Conservation (phyloP, 2,797 vertebrate genomes). For the Protonibea diacanthus region DNA sequence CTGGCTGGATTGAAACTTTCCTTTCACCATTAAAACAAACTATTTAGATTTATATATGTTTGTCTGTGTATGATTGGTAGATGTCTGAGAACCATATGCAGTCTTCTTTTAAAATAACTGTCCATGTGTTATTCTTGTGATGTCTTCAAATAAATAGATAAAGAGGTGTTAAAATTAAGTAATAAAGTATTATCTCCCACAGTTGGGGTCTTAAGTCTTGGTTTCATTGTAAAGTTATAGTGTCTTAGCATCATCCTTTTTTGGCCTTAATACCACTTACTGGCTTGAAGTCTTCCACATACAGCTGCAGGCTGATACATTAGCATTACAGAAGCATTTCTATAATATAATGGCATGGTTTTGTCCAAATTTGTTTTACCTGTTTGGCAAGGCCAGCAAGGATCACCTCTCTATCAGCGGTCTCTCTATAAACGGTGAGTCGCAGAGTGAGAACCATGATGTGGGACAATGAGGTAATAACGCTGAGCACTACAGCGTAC, state of each 20-base stretch:
- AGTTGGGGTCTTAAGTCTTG: background rate
- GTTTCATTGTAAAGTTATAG: background rate
- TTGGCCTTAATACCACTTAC: background rate
- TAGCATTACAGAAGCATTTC: background rate
- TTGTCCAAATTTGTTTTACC: constrained; percentile 55
- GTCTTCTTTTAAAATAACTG: background rate
- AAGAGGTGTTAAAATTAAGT: too few relatives aligned
- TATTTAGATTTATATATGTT: too few relatives aligned
- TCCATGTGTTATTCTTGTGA: background rate
- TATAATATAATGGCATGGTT: background rate
- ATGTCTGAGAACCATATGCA: too few relatives aligned
- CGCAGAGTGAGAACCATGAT: constrained; percentile 85
- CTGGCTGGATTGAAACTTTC: background rate
- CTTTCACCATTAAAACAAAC: too few relatives aligned
- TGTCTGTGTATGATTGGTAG: too few relatives aligned
- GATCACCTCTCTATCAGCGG: accelerated
- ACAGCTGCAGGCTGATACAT: background rate
- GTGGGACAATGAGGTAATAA: constrained; percentile 90
- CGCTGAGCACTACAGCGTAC: constrained; percentile 88
- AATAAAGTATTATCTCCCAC: background rate
- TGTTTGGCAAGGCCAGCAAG: constrained; percentile 80
- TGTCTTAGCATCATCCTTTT: too few relatives aligned
- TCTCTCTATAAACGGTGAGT: constrained; percentile 46
- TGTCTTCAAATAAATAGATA: background rate
- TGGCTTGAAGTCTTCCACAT: background rate